phyloP scores from a whole-genome alignment of 2,113 vertebrate genomes.

The Pagrus major region DNA sequence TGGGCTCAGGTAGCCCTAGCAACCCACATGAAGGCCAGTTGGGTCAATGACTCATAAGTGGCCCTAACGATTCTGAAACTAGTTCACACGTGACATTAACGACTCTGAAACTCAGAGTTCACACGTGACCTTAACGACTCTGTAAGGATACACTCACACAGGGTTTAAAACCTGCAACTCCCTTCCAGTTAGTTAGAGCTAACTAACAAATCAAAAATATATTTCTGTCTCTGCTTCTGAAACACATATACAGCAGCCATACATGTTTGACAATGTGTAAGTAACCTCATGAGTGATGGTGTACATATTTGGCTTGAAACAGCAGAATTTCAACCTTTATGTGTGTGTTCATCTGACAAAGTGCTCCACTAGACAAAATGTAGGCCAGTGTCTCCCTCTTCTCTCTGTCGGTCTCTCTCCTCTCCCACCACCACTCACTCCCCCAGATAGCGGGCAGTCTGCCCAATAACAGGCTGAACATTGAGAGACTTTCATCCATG shows the following conservation, averaged over 20 bases:
- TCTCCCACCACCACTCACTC: background rate
- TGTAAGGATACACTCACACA: too few species aligned
- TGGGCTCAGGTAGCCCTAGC: too few species aligned
- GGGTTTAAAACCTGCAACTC: too few species aligned
- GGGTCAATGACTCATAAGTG: too few species aligned
- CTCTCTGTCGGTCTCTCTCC: background rate
- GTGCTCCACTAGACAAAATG: slow-evolving; percentile 22
- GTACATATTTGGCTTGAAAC: background rate
- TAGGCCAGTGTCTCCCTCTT: slow-evolving; percentile 36
- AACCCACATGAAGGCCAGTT: too few species aligned
- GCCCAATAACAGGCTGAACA: background rate
- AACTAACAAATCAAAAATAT: too few species aligned
- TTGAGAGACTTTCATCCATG: background rate
- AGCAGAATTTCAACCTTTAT: background rate
- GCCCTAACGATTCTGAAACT: too few species aligned
- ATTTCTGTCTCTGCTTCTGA: slow-evolving; percentile 1
- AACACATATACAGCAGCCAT: background rate
- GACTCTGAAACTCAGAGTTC: too few species aligned
- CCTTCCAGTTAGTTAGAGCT: too few species aligned
- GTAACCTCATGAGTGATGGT: background rate
- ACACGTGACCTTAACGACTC: too few species aligned
- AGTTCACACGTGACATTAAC: too few species aligned
- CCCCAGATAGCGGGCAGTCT: background rate
- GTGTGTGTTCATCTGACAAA: slow-evolving; percentile 4
- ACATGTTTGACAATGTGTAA: background rate